Conservation (phyloP, 2,113 vertebrate species). For the Heloderma charlesbogerti region DNA sequence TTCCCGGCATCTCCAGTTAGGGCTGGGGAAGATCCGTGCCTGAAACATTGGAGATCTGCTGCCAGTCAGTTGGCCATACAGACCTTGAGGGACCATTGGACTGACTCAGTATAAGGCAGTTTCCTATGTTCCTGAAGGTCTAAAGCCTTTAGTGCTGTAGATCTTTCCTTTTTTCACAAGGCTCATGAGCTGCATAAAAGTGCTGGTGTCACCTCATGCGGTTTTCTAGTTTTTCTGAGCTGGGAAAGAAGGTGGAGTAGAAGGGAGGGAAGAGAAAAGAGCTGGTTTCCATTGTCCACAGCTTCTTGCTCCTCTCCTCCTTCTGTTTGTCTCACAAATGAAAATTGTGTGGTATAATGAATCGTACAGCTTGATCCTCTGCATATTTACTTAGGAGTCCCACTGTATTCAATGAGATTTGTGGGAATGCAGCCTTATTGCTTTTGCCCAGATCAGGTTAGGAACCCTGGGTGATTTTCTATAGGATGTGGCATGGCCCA, state of each 20-base stretch:
- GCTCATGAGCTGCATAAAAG: neutral
- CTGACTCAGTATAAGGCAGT: neutral
- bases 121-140: neutral
- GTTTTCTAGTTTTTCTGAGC: neutral
- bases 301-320: neutral
- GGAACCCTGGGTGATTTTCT: neutral
- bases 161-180: neutral
- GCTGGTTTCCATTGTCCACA: neutral
- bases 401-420: neutral
- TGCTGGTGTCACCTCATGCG: no score
- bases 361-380: neutral
- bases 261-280: neutral
- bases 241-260: neutral
- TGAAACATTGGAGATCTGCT: no score
- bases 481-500: neutral
- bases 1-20: neutral
- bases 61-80: no score
- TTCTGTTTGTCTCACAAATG: neutral
- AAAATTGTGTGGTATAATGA: neutral
- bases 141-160: neutral
- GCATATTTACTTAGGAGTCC: neutral
- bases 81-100: neutral
- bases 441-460: neutral
- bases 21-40: neutral
- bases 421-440: neutral